Evolutionary conservation across 2,113 vertebrate species (phyloP).

Genomic region (Phycodurus eques): DNA sequence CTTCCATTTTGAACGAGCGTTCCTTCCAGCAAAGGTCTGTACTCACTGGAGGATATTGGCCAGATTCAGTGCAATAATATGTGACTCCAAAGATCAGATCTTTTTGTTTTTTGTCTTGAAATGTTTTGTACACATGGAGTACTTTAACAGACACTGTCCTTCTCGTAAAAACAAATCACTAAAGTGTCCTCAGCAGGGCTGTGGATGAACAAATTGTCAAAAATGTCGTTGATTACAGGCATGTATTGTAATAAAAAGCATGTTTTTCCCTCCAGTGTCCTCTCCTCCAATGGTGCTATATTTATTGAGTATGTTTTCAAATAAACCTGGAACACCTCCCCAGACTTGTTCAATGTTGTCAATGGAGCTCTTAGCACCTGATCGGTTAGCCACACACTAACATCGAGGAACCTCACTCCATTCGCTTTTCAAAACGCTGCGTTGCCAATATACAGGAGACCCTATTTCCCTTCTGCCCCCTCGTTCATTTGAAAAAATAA

Average conservation of each 20-base stretch:
- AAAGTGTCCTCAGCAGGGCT: conserved; percentile 28
- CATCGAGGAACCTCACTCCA: background rate
- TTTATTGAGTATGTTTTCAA: conserved; percentile 61
- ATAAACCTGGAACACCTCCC: conserved; percentile 50
- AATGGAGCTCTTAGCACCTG: background rate
- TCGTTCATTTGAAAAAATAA: too few species aligned
- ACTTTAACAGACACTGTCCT: conserved; percentile 27
- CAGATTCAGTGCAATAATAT: conserved; percentile 27
- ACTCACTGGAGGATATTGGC: conserved; percentile 25
- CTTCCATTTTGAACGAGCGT: background rate
- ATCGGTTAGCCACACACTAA: too few species aligned
- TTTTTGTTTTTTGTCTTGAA: conserved; percentile 13
- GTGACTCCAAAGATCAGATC: conserved; percentile 10
- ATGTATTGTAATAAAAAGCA: conserved; percentile 12
- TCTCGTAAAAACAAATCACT: conserved; percentile 21
- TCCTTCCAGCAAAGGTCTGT: conserved; percentile 32
- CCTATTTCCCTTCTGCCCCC: too few species aligned
- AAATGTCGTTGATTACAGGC: background rate
- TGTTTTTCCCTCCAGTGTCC: conserved; percentile 12
- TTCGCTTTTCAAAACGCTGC: background rate
- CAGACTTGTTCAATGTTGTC: background rate
- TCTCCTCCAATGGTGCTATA: conserved; percentile 60
- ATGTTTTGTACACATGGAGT: conserved; percentile 44
- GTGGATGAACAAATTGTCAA: conserved; percentile 8
- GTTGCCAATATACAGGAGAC: too few species aligned